Evolutionary conservation across 92 coral and sea anemone species (phyloP).

Genomic region (Porites cylindrica): DNA sequence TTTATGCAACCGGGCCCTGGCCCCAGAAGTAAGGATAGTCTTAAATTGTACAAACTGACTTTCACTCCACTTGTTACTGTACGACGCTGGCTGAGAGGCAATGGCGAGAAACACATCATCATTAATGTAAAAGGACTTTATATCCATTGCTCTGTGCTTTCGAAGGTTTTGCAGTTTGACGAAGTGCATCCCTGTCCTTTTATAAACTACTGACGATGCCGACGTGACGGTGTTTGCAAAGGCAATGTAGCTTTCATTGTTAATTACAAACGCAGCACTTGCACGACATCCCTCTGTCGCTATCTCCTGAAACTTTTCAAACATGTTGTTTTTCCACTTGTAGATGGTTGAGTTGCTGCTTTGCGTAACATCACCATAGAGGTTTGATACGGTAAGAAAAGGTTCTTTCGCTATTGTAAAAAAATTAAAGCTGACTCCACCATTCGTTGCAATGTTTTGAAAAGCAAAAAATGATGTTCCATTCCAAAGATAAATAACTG

Average conservation of each 20-base stretch:
- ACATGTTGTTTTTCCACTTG: conserved; percentile 28
- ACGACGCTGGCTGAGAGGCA: neutral
- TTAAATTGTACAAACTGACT: neutral
- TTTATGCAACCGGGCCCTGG: too few species aligned
- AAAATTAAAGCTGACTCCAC: neutral
- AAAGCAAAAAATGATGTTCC: neutral
- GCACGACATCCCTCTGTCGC: neutral
- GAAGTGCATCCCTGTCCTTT: conserved; percentile 25
- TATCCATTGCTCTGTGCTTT: neutral
- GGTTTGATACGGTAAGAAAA: conserved; percentile 30
- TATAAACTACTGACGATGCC: conserved; percentile 11
- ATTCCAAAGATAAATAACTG: neutral
- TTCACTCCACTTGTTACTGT: neutral
- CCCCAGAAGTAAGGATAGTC: neutral
- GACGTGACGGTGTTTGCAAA: neutral
- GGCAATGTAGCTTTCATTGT: conserved; percentile 12
- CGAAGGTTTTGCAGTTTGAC: conserved; percentile 16
- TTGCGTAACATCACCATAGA: neutral
- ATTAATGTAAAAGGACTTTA: conserved; percentile 41
- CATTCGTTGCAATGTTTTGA: neutral
- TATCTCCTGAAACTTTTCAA: neutral
- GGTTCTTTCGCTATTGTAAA: conserved; percentile 1
- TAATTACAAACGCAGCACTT: conserved; percentile 8
- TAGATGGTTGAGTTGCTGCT: conserved; percentile 16
- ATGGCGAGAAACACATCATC: conserved; percentile 38